Evolutionary conservation across 2,797 vertebrate species (phyloP).

Genomic region (Thunnus albacares): DNA sequence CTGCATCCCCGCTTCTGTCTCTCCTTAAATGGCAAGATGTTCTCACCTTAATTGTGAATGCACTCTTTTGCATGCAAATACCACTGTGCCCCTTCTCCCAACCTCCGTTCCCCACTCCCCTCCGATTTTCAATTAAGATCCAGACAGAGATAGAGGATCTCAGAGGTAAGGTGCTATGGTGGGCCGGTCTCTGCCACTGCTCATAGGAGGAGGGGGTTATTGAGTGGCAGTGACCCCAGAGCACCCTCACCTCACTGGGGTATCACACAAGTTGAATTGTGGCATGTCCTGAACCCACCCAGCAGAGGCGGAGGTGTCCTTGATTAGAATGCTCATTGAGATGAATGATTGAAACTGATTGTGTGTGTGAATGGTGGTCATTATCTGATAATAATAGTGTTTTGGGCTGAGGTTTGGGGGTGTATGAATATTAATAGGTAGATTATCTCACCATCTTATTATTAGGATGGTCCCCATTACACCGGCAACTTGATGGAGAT

Average conservation of each 20-base stretch:
- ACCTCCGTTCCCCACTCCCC: constrained; percentile 35
- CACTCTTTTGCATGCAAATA: constrained; percentile 71
- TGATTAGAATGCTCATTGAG: constrained; percentile 62
- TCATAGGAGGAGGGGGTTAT: constrained; percentile 49
- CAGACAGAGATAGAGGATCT: constrained; percentile 79
- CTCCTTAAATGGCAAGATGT: constrained; percentile 47
- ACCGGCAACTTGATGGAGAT: constrained; percentile 11
- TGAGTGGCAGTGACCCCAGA: constrained; percentile 72
- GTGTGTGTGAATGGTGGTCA: constrained; percentile 23
- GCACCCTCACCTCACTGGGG: constrained; percentile 56
- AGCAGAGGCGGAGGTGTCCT: constrained; percentile 61
- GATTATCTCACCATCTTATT: constrained; percentile 32
- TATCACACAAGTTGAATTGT: constrained; percentile 26
- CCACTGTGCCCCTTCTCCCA: constrained; percentile 2
- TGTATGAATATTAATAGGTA: constrained; percentile 55
- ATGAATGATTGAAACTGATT: constrained; percentile 42
- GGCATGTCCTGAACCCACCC: constrained; percentile 33
- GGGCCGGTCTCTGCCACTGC: constrained; percentile 37
- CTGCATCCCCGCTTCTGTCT: constrained; percentile 28
- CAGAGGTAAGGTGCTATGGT: constrained; percentile 52
- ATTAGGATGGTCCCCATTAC: constrained; percentile 14
- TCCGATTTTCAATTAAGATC: constrained; percentile 85
- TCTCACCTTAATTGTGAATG: constrained; percentile 70
- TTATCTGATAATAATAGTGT: constrained; percentile 47
- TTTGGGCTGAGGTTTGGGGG: neutral